Percentiles rank a stretch among this genome's conserved stretches.
phyloP scores from a whole-genome alignment of 2,113 vertebrate genomes.

The Cheirogaleus medius region DNA sequence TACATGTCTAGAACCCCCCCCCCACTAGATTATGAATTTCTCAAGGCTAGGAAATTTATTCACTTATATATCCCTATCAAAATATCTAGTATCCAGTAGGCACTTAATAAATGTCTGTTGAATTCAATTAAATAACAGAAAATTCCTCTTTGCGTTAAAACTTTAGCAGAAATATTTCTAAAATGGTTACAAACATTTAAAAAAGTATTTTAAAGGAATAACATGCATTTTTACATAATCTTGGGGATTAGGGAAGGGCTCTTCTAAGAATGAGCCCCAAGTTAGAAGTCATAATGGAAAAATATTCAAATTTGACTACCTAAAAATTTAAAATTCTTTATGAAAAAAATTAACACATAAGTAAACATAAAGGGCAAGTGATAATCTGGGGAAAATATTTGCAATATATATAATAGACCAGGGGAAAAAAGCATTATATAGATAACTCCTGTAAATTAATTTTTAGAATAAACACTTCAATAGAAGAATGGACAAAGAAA shows the following conservation, averaged over 20 bases:
- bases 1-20: background rate
- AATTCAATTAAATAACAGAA: constrained; percentile 13
- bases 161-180: background rate
- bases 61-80: background rate
- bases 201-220: background rate
- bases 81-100: background rate
- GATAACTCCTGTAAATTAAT: background rate
- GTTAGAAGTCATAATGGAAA: background rate
- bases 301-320: background rate
- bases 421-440: background rate
- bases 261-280: background rate
- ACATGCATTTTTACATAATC: background rate
- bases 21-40: background rate
- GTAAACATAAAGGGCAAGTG: constrained; percentile 1
- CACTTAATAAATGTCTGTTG: background rate
- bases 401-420: background rate
- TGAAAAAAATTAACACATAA: background rate
- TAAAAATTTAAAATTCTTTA: background rate
- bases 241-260: background rate
- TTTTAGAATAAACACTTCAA: background rate
- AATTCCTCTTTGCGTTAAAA: background rate
- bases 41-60: background rate
- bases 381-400: background rate
- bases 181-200: background rate
- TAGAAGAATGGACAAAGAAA: background rate